These are phyloP conservation scores for Tridacna crocea DNA, from an alignment of 2,888 invertebrate species.

Conservation along the genomic window DNA sequence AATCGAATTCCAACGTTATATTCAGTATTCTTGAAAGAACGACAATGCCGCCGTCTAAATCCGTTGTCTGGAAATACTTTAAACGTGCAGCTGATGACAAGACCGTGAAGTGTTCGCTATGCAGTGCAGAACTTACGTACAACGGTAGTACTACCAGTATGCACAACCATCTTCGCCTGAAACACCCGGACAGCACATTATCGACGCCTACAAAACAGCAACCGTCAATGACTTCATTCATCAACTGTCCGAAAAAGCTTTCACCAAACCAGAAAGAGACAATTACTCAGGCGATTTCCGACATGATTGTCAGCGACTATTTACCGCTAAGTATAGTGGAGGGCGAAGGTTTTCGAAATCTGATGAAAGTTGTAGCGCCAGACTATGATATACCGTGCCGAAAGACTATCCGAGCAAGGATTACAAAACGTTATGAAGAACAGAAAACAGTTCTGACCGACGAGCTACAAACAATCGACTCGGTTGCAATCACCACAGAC, in stretches of 20 bases:
- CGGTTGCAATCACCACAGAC: conserved; percentile 25
- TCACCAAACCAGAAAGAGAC: background rate
- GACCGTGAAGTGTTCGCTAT: background rate
- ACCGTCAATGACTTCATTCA: background rate
- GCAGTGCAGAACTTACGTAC: background rate
- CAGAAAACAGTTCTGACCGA: conserved; percentile 1
- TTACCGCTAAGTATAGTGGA: conserved; percentile 1
- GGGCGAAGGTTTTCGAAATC: conserved; percentile 12
- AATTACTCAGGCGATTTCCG: background rate
- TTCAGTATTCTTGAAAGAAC: too few species aligned
- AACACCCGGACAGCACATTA: background rate
- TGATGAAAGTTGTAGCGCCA: conserved; percentile 24
- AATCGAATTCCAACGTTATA: too few species aligned
- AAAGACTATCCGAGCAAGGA: conserved; percentile 22
- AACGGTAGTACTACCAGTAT: background rate
- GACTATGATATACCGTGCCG: conserved; percentile 24
- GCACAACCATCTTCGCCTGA: background rate
- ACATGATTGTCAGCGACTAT: conserved; percentile 1
- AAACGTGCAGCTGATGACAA: background rate
- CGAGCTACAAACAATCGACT: background rate
- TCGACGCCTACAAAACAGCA: background rate
- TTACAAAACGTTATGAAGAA: conserved; percentile 21
- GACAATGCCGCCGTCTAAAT: too few species aligned
- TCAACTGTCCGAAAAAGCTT: background rate
- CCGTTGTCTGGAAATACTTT: background rate